Base-by-base conservation (phyloP, 2,888 invertebrate species). In the Ochropleura leucogaster region DNA sequence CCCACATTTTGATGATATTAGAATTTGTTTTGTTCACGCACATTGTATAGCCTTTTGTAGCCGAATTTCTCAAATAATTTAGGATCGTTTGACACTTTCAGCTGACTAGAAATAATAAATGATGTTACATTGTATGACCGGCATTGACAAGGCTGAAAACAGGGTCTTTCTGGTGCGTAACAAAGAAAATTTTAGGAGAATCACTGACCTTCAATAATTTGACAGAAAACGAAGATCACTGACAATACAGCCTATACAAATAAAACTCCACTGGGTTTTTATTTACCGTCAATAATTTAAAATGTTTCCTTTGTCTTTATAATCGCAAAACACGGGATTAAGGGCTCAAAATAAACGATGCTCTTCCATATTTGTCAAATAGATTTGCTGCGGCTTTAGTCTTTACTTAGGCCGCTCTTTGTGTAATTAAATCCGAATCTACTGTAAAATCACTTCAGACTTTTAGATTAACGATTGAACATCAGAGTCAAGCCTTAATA, bases 351-450 rank as follows among this genome's bases (percentile, higher is more conserved):
- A 80, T 80, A 76, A 62, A 76, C 40, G 66, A 40, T 14, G 40
- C 64, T 74, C 44, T 76, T 68, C 72, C 47, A 70, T 82, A 72
- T 82, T 79, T 82, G 69, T 66, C 20, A 66, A 73, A 85, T 64
- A 72, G 85, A 76, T 74, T 83, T 68, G 20, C 62, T 72, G 42
- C 49, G 64, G 66, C 16, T 40, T 65, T 66, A 71, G 53, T 49
- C 72, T 80, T 75, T 84, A 60, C 64, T 60, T 67, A 51, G 72
- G 60, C 49, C 12, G 63, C 57, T 77, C 64, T 75, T 85, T 83
- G 69, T 77, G 68, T 77, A 74, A 73, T 74, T 79, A 83, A 64
- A 74, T 74, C 55, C 40, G 30, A 51, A n/a, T 14, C 9, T 20
- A 20, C 49, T 53, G 44, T 49, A 62, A 57, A 57, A 65, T 79